Evolutionary conservation across 2,113 vertebrate species (phyloP).

Genomic region (Puntigrus tetrazona): DNA sequence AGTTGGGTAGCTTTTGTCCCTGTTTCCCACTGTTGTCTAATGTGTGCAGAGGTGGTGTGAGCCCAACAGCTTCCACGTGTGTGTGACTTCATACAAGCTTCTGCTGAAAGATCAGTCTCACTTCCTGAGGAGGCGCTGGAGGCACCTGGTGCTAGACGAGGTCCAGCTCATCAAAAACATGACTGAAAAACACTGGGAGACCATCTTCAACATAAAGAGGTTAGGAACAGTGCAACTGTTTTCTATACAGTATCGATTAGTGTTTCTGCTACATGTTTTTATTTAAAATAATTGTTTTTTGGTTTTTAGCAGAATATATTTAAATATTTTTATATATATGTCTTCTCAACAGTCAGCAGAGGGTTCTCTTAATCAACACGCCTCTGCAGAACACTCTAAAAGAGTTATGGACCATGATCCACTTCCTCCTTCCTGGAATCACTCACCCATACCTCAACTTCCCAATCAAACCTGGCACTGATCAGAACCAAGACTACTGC

Average conservation of each 20-base stretch:
- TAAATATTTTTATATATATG: too few relatives aligned
- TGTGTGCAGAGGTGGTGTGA: slow-evolving; percentile 81
- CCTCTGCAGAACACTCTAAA: slow-evolving; percentile 89
- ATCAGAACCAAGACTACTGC: slow-evolving; percentile 94
- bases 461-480: slow-evolving; percentile 86
- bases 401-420: slow-evolving; percentile 93
- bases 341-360: slow-evolving; percentile 80
- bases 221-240: slow-evolving; percentile 53
- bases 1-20: background rate
- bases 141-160: slow-evolving; percentile 87
- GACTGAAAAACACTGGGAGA: slow-evolving; percentile 90
- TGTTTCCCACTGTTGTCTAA: background rate
- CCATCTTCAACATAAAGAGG: slow-evolving; percentile 84
- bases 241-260: too few relatives aligned
- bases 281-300: too few relatives aligned
- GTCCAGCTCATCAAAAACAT: slow-evolving; percentile 89
- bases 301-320: too few relatives aligned
- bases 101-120: slow-evolving; percentile 85
- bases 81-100: slow-evolving; percentile 89
- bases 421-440: slow-evolving; percentile 90
- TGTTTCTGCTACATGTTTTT: too few relatives aligned
- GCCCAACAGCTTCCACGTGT: slow-evolving; percentile 88
- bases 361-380: slow-evolving; percentile 87
- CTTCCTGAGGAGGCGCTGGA: slow-evolving; percentile 85
- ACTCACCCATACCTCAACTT: slow-evolving; percentile 86